Evolutionary conservation across 2,113 vertebrate species (phyloP).

Genomic region (Pygoscelis antarcticus): DNA sequence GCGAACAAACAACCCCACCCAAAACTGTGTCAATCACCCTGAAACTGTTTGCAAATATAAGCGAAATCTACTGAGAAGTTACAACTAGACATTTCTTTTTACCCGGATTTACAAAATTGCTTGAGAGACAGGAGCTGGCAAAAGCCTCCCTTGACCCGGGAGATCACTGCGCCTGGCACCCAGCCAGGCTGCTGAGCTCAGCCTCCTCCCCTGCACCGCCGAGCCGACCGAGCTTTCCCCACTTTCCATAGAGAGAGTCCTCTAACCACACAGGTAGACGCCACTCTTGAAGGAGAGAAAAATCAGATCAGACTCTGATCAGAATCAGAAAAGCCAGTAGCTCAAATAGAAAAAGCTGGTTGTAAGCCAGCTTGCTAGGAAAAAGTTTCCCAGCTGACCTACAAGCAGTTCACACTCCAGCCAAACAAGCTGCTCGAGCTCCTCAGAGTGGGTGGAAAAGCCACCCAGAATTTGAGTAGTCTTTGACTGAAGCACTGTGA

Average conservation of each 20-base stretch:
- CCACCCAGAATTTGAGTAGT: neutral
- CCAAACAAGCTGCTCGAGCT: neutral
- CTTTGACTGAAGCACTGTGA: neutral
- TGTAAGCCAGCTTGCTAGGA: neutral
- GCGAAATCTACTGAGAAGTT: neutral
- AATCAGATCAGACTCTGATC: neutral
- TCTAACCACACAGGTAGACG: neutral
- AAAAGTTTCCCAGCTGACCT: neutral
- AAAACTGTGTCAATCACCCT: neutral
- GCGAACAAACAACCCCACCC: neutral
- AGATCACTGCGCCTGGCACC: neutral
- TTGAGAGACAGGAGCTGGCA: neutral
- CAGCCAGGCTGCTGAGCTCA: neutral
- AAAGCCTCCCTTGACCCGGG: neutral
- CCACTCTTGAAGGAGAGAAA: neutral
- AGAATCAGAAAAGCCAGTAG: neutral
- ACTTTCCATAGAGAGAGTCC: neutral
- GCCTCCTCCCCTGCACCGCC: neutral
- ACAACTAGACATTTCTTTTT: neutral
- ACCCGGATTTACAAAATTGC: neutral
- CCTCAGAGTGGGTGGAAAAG: neutral
- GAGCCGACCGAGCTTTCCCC: neutral
- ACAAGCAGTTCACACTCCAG: neutral
- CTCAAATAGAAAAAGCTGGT: neutral
- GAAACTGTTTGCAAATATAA: neutral